Evolutionary conservation across 2,113 vertebrate species (phyloP).

Genomic region (Phylloscopus whistleri): DNA sequence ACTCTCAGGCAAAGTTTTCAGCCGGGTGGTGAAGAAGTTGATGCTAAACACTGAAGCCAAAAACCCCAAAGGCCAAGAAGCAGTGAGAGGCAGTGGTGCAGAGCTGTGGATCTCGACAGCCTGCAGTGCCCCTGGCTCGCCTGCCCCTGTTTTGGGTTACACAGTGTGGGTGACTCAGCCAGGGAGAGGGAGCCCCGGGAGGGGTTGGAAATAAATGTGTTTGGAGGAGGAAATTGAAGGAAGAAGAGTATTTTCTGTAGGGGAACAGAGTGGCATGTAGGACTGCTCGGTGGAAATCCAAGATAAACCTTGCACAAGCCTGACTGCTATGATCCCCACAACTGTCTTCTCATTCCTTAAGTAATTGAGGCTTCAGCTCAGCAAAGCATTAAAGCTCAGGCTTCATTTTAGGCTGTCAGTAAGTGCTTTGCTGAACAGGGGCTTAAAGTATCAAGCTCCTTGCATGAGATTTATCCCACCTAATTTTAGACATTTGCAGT

Average conservation of each 20-base stretch:
- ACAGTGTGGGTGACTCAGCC: background rate
- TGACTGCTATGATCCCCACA: background rate
- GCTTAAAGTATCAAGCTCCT: background rate
- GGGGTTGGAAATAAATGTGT: background rate
- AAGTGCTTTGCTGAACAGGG: background rate
- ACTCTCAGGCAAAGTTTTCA: background rate
- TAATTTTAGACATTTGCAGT: background rate
- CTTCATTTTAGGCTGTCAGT: constrained; percentile 14
- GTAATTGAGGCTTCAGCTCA: background rate
- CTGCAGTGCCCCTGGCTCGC: background rate
- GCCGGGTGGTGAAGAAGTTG: background rate
- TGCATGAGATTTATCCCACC: background rate
- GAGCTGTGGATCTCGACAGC: accelerated
- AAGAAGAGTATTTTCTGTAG: background rate
- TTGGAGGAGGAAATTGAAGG: background rate
- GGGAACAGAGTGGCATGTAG: background rate
- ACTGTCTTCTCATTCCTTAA: background rate
- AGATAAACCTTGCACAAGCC: background rate
- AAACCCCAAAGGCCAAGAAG: background rate
- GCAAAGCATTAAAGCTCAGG: constrained; percentile 2
- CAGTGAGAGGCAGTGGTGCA: accelerated
- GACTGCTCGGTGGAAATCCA: background rate
- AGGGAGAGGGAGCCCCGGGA: accelerated
- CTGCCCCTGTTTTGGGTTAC: background rate
- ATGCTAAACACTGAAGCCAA: background rate